Base-by-base conservation (phyloP, 2,888 invertebrate genomes). In the Nemurella pictetii region DNA sequence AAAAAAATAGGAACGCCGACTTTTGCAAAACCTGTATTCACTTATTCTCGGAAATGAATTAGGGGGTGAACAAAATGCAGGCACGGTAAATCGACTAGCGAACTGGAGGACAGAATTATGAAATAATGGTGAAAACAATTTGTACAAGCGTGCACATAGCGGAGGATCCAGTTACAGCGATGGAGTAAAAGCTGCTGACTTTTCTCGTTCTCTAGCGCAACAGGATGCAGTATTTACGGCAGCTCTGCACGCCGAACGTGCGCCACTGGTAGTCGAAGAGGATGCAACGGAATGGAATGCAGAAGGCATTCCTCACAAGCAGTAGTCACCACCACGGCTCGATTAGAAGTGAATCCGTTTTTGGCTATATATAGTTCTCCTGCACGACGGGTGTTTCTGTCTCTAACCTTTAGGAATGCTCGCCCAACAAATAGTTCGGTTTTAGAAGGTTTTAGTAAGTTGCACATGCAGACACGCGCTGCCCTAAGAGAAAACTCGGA, bases 321-420 rank as follows among this genome's bases (percentile, higher is more conserved):
- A n/a, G n/a, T n/a, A n/a, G n/a, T n/a, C 55, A 2, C 9, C 55
- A 12, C 20, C 20, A 20, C 55, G 20, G 15, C 55, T 55, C 32
- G 32, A 55, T 55, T 55, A 20, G 55, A 75, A 28, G 75, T 75
- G 75, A 75, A 5, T 75, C 75, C 75, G 75, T 27, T 75, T 75
- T 75, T 75, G 75, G 75, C 75, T 75, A 75, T 25, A 75, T 75
- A 75, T 75, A 75, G 75, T 75, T 75, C n/a, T n/a, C n/a, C n/a
- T n/a, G n/a, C n/a, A n/a, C n/a, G n/a, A 27, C 25, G 75, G 27
- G 25, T 27, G 75, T 20, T 20, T 55, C 55, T 55, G 55, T 55
- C 55, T 55, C 20, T 15, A 20, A 55, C 55, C 12, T 55, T 55
- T 55, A 12, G 55, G 55, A 55, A 55, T 55, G 55, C 55, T 55